These are phyloP conservation scores for Colletes gigas DNA, from an alignment of 1,140 invertebrate species.

Conservation along the genomic window DNA sequence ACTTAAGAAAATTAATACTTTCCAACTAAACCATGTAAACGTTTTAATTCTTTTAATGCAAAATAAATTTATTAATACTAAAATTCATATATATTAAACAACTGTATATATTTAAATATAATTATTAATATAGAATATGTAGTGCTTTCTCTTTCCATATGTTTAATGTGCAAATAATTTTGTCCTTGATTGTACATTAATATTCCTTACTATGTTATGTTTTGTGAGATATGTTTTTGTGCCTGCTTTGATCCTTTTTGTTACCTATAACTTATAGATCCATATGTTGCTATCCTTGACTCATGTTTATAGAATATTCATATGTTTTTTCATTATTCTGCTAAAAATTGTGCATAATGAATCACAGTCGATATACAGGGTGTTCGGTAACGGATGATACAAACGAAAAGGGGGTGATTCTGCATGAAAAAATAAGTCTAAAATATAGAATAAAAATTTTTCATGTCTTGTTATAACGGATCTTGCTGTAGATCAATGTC, in stretches of 20 bases:
- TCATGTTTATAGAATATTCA: background rate
- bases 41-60: background rate
- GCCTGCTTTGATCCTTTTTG: slow-evolving; percentile 1
- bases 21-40: background rate
- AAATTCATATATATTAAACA: too few relatives aligned
- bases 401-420: too few relatives aligned
- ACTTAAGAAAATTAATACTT: background rate
- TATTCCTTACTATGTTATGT: background rate
- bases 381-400: too few relatives aligned
- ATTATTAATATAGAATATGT: background rate
- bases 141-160: too few relatives aligned
- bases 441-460: too few relatives aligned
- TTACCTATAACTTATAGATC: background rate
- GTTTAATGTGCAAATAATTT: background rate
- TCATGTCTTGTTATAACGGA: too few relatives aligned
- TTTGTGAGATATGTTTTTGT: background rate
- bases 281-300: background rate
- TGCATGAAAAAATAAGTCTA: too few relatives aligned
- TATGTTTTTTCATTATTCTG: background rate
- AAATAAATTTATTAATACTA: background rate
- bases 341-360: too few relatives aligned
- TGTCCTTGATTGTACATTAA: background rate
- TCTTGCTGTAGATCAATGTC: too few relatives aligned
- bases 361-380: too few relatives aligned
- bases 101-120: background rate